Evolutionary conservation across 2,113 vertebrate genomes (phyloP).

Genomic region (Verasper variegatus): DNA sequence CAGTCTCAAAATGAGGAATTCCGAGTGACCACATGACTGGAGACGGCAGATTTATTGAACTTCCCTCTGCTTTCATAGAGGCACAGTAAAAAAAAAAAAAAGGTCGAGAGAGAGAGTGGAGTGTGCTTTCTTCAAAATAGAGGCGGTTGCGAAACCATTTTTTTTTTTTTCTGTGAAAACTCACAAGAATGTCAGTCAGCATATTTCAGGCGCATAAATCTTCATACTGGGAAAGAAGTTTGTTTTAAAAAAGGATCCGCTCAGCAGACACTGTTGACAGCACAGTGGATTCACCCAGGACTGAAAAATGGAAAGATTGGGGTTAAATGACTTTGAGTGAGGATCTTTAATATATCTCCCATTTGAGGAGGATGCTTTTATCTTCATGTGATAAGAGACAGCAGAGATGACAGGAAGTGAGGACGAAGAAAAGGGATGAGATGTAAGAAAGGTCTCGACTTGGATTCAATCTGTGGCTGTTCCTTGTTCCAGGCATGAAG

Average conservation of each 20-base stretch:
- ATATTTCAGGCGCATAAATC: conserved; percentile 13
- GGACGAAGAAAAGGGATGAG: background rate
- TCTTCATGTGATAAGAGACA: background rate
- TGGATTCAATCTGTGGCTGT: background rate
- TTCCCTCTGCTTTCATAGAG: conserved; percentile 25
- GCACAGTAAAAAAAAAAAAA: conserved; percentile 10
- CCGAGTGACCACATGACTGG: conserved; percentile 40
- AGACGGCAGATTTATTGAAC: conserved; percentile 17
- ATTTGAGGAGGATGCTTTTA: background rate
- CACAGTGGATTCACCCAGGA: background rate
- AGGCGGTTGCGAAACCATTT: conserved; percentile 18
- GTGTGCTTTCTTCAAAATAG: conserved; percentile 1
- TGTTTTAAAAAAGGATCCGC: background rate
- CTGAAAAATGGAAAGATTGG: background rate
- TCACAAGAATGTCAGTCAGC: conserved; percentile 13
- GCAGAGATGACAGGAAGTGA: background rate
- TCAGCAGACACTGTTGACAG: background rate
- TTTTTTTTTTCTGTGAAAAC: conserved; percentile 14
- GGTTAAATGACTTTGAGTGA: background rate
- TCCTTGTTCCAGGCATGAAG: no score
- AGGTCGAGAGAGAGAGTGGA: conserved; percentile 3
- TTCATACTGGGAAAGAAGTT: conserved; percentile 9
- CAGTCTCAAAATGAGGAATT: conserved; percentile 28
- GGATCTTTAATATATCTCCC: no score
- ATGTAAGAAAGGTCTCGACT: background rate